Percentiles rank a stretch among this genome's conserved stretches.
Conservation (phyloP, 2,888 invertebrate species). For the Eilema griseolum region DNA sequence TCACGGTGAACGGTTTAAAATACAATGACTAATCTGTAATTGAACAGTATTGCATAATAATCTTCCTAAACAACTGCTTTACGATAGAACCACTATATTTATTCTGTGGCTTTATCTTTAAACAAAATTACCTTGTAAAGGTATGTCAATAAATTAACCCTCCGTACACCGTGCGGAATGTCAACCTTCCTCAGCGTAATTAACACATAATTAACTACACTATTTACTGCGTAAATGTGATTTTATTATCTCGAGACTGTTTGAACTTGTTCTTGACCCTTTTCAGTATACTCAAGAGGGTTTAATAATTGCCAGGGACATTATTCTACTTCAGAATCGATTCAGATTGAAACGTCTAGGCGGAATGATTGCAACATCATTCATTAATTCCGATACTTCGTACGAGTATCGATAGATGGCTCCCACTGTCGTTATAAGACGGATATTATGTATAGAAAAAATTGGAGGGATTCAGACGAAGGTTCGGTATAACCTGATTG, state of each 20-base stretch:
- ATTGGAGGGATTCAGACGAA: no score
- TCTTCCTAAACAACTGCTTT: background rate
- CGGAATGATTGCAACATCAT: no score
- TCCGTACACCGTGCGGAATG: background rate
- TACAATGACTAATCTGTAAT: no score
- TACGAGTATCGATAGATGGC: no score
- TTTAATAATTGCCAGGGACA: background rate
- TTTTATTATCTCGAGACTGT: background rate
- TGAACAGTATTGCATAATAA: background rate
- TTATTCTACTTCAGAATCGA: no score
- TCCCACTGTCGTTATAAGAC: no score
- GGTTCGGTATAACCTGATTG: no score
- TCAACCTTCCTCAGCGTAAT: constrained; percentile 6
- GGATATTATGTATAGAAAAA: no score
- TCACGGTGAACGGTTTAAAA: no score
- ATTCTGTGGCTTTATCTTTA: background rate
- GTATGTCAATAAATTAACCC: constrained; percentile 12
- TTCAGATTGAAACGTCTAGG: no score
- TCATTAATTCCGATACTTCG: no score
- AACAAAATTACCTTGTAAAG: background rate
- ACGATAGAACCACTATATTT: no score
- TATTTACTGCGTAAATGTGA: constrained; percentile 10
- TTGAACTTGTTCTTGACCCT: background rate
- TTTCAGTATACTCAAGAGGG: background rate
- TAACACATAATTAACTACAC: constrained; percentile 12